Base-by-base conservation (phyloP, 2,113 vertebrate species). In the Hypomesus transpacificus region DNA sequence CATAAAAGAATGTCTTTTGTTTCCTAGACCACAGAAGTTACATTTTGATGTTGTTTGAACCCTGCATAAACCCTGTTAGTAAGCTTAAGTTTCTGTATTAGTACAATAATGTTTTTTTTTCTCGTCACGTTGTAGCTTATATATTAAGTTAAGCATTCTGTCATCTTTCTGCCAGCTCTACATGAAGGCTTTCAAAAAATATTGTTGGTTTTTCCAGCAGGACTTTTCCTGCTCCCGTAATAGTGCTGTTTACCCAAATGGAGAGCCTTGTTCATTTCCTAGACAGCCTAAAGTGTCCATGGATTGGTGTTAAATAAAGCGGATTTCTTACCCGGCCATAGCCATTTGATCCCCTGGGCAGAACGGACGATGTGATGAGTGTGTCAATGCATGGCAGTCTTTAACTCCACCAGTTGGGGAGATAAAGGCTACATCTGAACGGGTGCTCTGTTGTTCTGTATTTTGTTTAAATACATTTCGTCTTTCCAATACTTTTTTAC, bases 401-500 rank as follows among this genome's bases (percentile, higher is more conserved):
- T 58, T 53, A 53, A 50, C 34, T 63, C 24, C 51, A 73, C 39
- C 39, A 46, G 9, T 52, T 31, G 39, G 31, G 31, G 14, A 26
- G 17, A 59, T 31, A 21, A 56, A 50, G 50, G 26, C 18, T 54
- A 31, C 71, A 61, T 68, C 21, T 68, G n/a, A 50, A 20, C 34
- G 18, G 24, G 63, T 2, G 53, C 3, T 3, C 14, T 8, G 51
- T n/a, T 68, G 57, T 60, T 17, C 18, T 17, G 34, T 59, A 39
- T 67, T n/a, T 3, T 22, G 8, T 26, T 26, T 1, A n/a, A n/a
- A 3, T 16, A 14, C 24, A 6, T 31, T 31, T 75, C 70, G 70
- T 78, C 76, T 67, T 73, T 62, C 28, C 70, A 53, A 53, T 13
- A 16, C 31, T 59, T 34, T 68, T 51, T 73, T 62, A 65, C 50